Conservation (phyloP, 1,140 invertebrate species). For the Camponotus floridanus region DNA sequence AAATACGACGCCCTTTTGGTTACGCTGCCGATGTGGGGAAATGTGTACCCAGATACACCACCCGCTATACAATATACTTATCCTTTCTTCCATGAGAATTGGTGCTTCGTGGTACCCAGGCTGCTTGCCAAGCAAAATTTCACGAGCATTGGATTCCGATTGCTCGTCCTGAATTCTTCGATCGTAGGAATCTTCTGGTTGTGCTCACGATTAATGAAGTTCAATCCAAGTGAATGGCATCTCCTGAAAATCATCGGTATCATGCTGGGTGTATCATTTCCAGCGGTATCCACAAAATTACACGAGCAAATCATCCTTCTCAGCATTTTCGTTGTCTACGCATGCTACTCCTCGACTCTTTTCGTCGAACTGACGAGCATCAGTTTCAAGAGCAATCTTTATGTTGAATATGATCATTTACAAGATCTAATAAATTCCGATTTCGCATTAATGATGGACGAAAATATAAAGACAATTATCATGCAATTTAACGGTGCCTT, state of each 20-base stretch:
- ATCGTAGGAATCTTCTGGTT: slow-evolving; percentile 25
- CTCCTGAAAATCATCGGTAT: not conserved
- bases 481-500: not conserved
- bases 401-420: not conserved
- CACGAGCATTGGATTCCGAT: not conserved
- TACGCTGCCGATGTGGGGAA: not conserved
- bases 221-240: not conserved
- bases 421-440: not conserved
- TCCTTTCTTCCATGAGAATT: not conserved
- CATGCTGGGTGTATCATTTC: slow-evolving; percentile 5
- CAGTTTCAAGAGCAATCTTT: not conserved
- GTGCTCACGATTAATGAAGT: slow-evolving; percentile 24
- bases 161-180: not conserved
- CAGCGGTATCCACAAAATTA: not conserved
- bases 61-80: not conserved
- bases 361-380: not conserved
- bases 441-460: not conserved
- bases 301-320: slow-evolving; percentile 16
- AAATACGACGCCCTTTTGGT: not conserved
- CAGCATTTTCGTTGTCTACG: not conserved
- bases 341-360: slow-evolving; percentile 2
- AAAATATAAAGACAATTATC: not conserved
- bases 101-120: slow-evolving; percentile 6
- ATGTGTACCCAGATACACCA: no score
- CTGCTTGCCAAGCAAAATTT: not conserved